Conservation (phyloP, 2,113 vertebrate species). For the Nyctibius bracteatus region DNA sequence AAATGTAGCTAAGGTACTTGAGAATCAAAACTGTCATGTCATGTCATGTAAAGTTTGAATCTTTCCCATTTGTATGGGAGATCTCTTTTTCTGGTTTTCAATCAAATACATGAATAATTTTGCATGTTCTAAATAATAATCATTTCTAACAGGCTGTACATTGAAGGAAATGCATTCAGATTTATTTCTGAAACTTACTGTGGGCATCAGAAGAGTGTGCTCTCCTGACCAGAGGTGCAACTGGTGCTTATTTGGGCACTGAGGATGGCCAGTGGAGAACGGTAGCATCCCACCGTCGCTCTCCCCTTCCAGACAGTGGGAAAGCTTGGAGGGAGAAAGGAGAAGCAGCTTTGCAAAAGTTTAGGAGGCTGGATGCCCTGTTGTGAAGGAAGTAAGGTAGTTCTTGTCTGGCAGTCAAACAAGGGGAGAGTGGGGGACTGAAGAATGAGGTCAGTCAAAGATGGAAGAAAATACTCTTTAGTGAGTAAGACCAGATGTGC, state of each 20-base stretch:
- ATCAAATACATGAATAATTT: neutral
- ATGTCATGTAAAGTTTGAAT: too few relatives aligned
- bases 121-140: neutral
- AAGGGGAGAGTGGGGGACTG: neutral
- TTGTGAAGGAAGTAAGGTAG: neutral
- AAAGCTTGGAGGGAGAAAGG: neutral
- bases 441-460: neutral
- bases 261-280: neutral
- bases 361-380: neutral
- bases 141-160: neutral
- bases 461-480: neutral
- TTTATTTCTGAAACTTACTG: neutral
- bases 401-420: neutral
- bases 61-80: neutral
- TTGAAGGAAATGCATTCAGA: neutral
- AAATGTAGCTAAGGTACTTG: neutral
- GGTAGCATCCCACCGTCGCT: neutral
- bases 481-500: neutral
- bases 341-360: neutral
- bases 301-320: neutral
- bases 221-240: neutral
- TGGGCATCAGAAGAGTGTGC: neutral
- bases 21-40: neutral
- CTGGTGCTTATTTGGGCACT: neutral
- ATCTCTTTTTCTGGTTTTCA: constrained; percentile 4